Base-by-base conservation (phyloP, 2,888 invertebrate genomes). In the Sminthurides aquaticus region DNA sequence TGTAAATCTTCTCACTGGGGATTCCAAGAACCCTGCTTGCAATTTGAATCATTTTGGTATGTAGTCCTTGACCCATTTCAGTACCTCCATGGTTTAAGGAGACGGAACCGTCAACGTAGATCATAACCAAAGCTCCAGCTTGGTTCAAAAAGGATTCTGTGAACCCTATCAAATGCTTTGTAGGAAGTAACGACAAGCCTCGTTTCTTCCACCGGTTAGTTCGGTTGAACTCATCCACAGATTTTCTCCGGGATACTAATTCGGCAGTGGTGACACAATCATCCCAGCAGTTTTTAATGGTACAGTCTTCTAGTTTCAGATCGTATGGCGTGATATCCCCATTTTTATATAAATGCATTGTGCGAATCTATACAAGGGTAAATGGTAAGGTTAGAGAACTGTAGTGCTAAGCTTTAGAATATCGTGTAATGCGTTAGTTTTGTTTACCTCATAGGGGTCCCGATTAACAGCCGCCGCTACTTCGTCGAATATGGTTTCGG, bases 41-140 rank as follows among this genome's bases (percentile, higher is more conserved):
- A 15, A 92, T 87, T 80, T 83, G 76, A 8, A 92, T 87, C 88
- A 95, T 92, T 82, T 97, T 97, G 0, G 92, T 97, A 77, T 95
- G 90, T 3, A 97, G 81, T 1, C 97, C 97, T 81, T 97, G 97
- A 0, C 97, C 97, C 89, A 97, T 96, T 82, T 97, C 97, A 8
- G 89, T 88, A n/a, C 82, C 82, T 49, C 80, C 81, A 72, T 82
- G 81, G 8, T 79, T 76, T 2, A 83, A 67, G 5, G 81, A 76
- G 1, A 83, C 82, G 2, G 81, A 79, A 3, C 82, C 82, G 74
- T 83, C 83, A 2, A 82, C 82, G 77, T 95, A 94, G 25, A 94
- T 83, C 54, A 91, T 84, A 1, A 97, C 84, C 61, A 97, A 80
- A 0, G 95, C 93, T 5, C 91, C 94, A 1, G 86, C 87, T 81